Percentiles rank a stretch among this genome's conserved stretches.
Conservation (phyloP, 1,140 invertebrate species). For the Conus ventricosus region DNA sequence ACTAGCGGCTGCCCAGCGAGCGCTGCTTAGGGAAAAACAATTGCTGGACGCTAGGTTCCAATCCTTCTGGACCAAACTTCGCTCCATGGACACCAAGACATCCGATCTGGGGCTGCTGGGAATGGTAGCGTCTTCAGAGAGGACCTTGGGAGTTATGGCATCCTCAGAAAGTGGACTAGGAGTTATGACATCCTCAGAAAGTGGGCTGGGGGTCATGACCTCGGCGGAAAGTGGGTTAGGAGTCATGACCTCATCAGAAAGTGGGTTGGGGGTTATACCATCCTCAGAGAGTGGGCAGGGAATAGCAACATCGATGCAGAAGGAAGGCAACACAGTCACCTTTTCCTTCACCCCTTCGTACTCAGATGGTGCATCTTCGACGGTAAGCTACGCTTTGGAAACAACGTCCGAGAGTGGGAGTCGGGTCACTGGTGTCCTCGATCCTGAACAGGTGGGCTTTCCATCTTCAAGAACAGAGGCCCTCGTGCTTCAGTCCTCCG, state of each 20-base stretch:
- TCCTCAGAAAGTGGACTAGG: background rate
- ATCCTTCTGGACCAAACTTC: constrained; percentile 43
- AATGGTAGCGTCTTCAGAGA: background rate
- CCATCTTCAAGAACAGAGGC: background rate
- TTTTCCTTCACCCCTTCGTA: background rate
- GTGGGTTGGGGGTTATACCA: background rate
- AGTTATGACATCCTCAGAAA: background rate
- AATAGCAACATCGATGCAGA: background rate
- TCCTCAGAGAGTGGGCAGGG: too few species aligned
- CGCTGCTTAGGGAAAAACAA: constrained; percentile 50
- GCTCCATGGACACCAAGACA: background rate
- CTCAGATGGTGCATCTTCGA: background rate
- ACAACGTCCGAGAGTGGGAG: background rate
- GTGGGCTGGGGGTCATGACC: background rate
- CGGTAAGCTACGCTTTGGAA: background rate
- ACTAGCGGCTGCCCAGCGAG: constrained; percentile 46
- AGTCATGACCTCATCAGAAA: background rate
- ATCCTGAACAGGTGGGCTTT: background rate
- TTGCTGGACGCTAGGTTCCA: constrained; percentile 52
- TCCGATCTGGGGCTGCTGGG: background rate
- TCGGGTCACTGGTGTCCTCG: background rate
- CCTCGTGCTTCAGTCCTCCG: background rate
- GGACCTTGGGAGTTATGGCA: background rate
- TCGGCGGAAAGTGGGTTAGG: background rate
- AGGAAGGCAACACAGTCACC: background rate